phyloP scores from a whole-genome alignment of 2,797 vertebrate species.

The Catamblyrhynchus diadema region DNA sequence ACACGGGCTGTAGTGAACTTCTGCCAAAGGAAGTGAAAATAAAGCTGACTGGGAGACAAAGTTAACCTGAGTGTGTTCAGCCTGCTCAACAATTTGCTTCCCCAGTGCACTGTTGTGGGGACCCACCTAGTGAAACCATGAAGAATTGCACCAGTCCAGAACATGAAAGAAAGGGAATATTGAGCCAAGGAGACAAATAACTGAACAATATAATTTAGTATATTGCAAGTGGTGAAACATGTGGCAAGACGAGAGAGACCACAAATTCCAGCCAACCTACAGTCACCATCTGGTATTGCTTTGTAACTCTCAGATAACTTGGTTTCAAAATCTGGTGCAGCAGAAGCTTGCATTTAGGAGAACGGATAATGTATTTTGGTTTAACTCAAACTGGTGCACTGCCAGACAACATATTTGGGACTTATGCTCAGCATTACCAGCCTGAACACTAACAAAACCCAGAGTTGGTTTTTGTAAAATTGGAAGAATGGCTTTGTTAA shows the following conservation, averaged over 20 bases:
- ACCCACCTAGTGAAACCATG: conserved; percentile 49
- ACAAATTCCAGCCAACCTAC: not conserved
- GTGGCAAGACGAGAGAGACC: not conserved
- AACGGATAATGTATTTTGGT: not conserved
- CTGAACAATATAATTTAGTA: not conserved
- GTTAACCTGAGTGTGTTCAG: not conserved
- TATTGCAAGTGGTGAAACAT: conserved; percentile 19
- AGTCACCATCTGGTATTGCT: conserved; percentile 18
- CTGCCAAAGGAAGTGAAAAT: not conserved
- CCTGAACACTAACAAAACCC: not conserved
- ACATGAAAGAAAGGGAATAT: not conserved
- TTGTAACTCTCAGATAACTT: not conserved
- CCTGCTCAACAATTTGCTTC: not conserved
- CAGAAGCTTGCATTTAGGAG: conserved; percentile 2
- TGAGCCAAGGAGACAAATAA: not conserved
- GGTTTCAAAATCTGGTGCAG: not conserved
- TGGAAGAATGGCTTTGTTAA: not conserved
- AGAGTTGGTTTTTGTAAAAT: not conserved
- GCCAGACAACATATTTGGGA: not conserved
- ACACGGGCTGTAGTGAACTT: not conserved
- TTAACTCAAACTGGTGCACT: not conserved
- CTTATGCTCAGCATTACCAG: not conserved
- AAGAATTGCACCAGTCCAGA: conserved; percentile 35
- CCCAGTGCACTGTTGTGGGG: conserved; percentile 30
- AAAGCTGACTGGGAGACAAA: not conserved